A percentile compares a stretch with the other conserved stretches of the same genome.
Evolutionary conservation across 2,888 invertebrate genomes (phyloP).

Genomic region (Loripinus fragilis): DNA sequence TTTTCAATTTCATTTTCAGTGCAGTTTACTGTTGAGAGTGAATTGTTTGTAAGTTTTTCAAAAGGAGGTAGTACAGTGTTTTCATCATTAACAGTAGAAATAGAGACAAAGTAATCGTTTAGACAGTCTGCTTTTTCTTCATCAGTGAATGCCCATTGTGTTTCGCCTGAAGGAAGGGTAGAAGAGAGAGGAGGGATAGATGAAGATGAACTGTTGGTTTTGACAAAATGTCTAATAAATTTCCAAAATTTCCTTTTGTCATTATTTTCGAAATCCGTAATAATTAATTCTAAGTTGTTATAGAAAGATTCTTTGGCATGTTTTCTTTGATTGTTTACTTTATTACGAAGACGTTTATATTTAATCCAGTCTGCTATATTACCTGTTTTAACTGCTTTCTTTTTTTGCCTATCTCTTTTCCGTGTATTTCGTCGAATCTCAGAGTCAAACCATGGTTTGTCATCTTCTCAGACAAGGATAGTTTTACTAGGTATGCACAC

Average conservation of each 20-base stretch:
- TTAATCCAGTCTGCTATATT: constrained; percentile 16
- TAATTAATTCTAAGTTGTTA: background rate
- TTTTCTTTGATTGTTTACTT: background rate
- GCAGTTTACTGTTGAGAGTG: background rate
- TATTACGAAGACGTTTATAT: constrained; percentile 24
- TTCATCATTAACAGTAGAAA: background rate
- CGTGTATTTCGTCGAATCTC: constrained; percentile 13
- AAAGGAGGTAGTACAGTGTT: background rate
- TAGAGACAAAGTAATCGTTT: background rate
- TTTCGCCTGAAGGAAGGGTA: too few relatives aligned
- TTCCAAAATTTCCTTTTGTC: background rate
- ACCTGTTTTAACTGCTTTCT: constrained; percentile 12
- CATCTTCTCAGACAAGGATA: constrained; percentile 18
- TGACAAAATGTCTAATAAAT: background rate
- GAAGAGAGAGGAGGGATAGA: too few relatives aligned
- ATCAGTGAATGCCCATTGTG: background rate
- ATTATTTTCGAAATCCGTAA: background rate
- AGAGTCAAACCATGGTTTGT: constrained; percentile 33
- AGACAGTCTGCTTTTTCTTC: background rate
- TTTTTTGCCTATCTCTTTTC: constrained; percentile 22
- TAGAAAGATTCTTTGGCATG: background rate
- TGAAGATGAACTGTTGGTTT: background rate
- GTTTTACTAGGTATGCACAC: constrained; percentile 23
- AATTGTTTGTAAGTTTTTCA: background rate
- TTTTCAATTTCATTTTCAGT: background rate